These are phyloP conservation scores for Leptura quadrifasciata DNA, from an alignment of 2,888 invertebrate species.

Conservation along the genomic window DNA sequence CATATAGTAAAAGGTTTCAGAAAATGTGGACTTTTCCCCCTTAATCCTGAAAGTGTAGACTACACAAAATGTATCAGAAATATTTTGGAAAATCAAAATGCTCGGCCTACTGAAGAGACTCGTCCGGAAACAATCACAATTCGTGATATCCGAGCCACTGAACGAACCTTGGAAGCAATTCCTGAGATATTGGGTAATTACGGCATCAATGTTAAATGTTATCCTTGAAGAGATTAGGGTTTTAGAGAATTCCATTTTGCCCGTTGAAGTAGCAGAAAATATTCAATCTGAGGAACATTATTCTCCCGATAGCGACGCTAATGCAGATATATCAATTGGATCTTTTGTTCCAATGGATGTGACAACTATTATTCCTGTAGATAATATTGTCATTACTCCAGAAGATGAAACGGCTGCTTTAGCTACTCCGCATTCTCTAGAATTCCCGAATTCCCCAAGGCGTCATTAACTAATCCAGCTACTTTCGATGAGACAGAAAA, in stretches of 20 bases:
- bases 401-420: not conserved
- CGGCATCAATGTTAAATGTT: slow-evolving; percentile 18
- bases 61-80: not conserved
- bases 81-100: not conserved
- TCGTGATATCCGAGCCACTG: not conserved
- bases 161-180: not conserved
- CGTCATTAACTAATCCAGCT: too few relatives aligned
- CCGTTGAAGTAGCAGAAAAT: not conserved
- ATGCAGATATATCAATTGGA: not conserved
- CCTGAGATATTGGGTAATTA: not conserved
- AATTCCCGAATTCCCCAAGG: too few relatives aligned
- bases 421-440: too few relatives aligned
- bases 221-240: slow-evolving; percentile 5
- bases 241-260: slow-evolving; percentile 11
- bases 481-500: too few relatives aligned
- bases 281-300: not conserved
- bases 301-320: not conserved
- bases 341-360: not conserved
- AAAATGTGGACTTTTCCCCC: too few relatives aligned
- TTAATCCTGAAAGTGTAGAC: not conserved
- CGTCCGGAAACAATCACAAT: slow-evolving; percentile 5
- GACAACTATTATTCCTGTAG: not conserved
- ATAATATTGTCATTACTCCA: slow-evolving; percentile 4
- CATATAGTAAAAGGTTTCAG: slow-evolving; percentile 20
- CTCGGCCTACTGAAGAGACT: not conserved